Base-by-base conservation (phyloP, 2,888 invertebrate species). In the Oxyteleia sp. region DNA sequence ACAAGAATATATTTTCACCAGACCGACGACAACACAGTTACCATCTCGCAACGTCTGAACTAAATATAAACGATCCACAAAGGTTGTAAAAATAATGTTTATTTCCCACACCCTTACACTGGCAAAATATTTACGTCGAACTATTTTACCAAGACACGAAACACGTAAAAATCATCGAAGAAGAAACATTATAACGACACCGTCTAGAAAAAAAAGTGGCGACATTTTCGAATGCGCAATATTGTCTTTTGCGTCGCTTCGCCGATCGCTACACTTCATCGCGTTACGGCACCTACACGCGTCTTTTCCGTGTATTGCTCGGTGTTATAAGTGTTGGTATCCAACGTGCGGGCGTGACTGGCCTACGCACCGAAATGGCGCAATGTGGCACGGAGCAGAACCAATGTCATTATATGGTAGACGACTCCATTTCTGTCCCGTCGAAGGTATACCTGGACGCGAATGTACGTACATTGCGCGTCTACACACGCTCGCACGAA, bases 321-420 rank as follows among this genome's bases (percentile, higher is more conserved):
- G 8, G 38, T 55, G 76, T 61, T 45, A 68, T 66, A 69, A 74
- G 74, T 75, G 68, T 59, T 69, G 71, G 74, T 82, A 76, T 82
- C 76, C 63, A 75, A 82, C 68, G 78, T 82, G 84, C 78, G 74
- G 83, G 86, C 86, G 84, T 83, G 84, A 86, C 83, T 83, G 78
- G 84, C 86, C 84, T 86, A 84, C 86, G 82, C 83, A 81, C 74
- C 69, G 63, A 69, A 82, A 84, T 85, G 84, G 75, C 75, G 82
- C 84, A 84, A 85, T 69, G 69, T 71, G 68, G 43, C 68, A 53
- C 61, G 38, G 49, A 78, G 53, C 72, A 74, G 80, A 80, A 74
- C 80, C 80, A 79, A 82, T 80, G 80, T 82, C 85, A 82, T 80
- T 80, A 85, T 82, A 81, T 76, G 69, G 61, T 76, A 74, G 78